Evolutionary conservation across 2,888 invertebrate genomes (phyloP).

Genomic region (Asteroscopus sphinx): DNA sequence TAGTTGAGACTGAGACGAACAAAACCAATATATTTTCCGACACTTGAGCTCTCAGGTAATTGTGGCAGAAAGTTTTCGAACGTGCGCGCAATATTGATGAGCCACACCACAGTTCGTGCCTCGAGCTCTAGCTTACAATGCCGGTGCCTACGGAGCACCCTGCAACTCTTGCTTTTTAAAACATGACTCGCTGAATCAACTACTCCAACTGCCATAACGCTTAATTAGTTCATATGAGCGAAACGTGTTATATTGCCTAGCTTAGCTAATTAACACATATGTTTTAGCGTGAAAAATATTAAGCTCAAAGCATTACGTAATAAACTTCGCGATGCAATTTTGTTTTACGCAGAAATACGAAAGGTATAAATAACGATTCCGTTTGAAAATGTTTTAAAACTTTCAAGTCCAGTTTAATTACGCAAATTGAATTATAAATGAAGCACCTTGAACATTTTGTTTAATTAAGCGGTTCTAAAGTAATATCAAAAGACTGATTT

Average conservation of each 20-base stretch:
- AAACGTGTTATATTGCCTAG: constrained; percentile 33
- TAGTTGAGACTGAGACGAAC: constrained; percentile 78
- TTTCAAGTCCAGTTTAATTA: constrained; percentile 24
- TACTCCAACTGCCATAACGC: constrained; percentile 19
- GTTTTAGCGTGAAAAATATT: constrained; percentile 29
- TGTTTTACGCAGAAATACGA: constrained; percentile 11
- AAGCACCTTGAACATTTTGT: constrained; percentile 35
- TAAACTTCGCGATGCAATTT: constrained; percentile 10
- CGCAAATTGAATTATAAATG: constrained; percentile 36
- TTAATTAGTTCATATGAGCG: constrained; percentile 43
- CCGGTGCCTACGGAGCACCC: constrained; percentile 27
- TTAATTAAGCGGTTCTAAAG: constrained; percentile 26
- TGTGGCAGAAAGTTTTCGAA: constrained; percentile 88
- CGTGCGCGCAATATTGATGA: constrained; percentile 87
- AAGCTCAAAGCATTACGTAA: constrained; percentile 11
- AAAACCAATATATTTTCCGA: constrained; percentile 89
- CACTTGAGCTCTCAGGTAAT: constrained; percentile 90
- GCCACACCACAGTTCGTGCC: constrained; percentile 63
- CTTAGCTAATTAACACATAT: constrained; percentile 36
- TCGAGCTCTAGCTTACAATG: constrained; percentile 53
- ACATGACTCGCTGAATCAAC: constrained; percentile 29
- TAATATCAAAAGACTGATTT: constrained; percentile 31
- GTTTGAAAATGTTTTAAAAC: constrained; percentile 18
- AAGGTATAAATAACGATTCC: constrained; percentile 9
- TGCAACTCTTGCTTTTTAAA: constrained; percentile 45